phyloP scores from a whole-genome alignment of 2,113 vertebrate genomes.

The Dinomys branickii region DNA sequence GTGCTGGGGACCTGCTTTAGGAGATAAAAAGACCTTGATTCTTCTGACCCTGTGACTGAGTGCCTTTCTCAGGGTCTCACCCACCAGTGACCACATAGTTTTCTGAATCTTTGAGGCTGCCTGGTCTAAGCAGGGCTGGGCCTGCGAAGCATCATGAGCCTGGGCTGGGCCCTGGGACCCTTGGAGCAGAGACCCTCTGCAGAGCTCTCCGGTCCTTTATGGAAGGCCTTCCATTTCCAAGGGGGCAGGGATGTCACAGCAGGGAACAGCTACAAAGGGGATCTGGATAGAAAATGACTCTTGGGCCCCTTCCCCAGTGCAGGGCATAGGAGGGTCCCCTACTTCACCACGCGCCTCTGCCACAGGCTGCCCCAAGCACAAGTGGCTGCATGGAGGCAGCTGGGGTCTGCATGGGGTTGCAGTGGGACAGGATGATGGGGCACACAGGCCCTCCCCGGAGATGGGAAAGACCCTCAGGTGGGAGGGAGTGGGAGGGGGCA shows the following conservation, averaged over 20 bases:
- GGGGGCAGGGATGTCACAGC: neutral
- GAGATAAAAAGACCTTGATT: neutral
- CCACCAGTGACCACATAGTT: neutral
- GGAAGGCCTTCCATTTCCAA: neutral
- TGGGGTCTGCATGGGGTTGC: fast-evolving
- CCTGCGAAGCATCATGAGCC: neutral
- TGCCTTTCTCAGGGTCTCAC: neutral
- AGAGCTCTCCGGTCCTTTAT: neutral
- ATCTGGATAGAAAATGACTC: neutral
- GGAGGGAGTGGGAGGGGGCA: neutral
- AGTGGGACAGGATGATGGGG: fast-evolving
- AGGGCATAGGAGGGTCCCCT: neutral
- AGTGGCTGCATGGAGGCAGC: neutral
- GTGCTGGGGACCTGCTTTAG: fast-evolving
- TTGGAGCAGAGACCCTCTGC: neutral
- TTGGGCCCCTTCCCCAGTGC: neutral
- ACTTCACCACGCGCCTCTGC: no score
- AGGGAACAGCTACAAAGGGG: neutral
- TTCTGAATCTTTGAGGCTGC: neutral
- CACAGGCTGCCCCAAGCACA: neutral
- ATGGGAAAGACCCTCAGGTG: neutral
- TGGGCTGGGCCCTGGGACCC: neutral
- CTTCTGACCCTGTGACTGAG: neutral
- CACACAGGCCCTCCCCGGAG: fast-evolving
- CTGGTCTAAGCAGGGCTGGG: neutral